Evolutionary conservation across 1,140 invertebrate species (phyloP).

Genomic region (Ceratina australensis): DNA sequence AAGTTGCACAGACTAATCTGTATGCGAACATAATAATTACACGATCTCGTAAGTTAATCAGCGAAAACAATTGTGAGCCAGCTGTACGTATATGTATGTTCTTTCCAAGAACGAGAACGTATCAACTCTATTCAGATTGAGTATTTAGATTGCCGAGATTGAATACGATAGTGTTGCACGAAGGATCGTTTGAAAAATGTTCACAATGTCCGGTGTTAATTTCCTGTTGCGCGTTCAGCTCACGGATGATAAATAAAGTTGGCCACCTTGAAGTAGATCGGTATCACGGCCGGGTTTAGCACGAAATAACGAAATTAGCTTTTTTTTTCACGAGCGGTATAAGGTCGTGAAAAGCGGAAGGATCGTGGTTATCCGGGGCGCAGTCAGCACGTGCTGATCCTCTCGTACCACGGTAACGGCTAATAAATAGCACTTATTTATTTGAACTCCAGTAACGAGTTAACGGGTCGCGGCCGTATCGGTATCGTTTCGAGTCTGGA

Average conservation of each 20-base stretch:
- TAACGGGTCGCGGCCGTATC: constrained; percentile 28
- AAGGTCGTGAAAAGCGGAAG: too few species aligned
- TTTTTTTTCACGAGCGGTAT: neutral
- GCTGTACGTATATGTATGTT: too few species aligned
- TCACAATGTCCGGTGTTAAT: neutral
- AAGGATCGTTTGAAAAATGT: constrained; percentile 4
- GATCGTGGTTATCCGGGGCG: too few species aligned
- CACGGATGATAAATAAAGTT: constrained; percentile 37
- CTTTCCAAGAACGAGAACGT: too few species aligned
- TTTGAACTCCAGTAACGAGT: constrained; percentile 37
- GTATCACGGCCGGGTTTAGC: constrained; percentile 24
- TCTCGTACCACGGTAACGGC: too few species aligned
- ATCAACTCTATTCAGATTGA: too few species aligned
- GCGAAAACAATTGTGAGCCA: too few species aligned
- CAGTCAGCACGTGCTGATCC: too few species aligned
- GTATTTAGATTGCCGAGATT: too few species aligned
- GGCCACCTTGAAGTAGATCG: neutral
- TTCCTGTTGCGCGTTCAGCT: neutral
- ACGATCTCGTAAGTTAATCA: too few species aligned
- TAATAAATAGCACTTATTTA: constrained; percentile 35
- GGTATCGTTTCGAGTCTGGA: constrained; percentile 21
- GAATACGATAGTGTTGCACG: neutral
- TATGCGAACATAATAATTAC: neutral
- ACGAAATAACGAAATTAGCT: constrained; percentile 37
- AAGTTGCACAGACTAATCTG: too few species aligned